A percentile compares a stretch with the other conserved stretches of the same genome.
Conservation (phyloP, 2,113 vertebrate genomes). For the Melospiza melodia region DNA sequence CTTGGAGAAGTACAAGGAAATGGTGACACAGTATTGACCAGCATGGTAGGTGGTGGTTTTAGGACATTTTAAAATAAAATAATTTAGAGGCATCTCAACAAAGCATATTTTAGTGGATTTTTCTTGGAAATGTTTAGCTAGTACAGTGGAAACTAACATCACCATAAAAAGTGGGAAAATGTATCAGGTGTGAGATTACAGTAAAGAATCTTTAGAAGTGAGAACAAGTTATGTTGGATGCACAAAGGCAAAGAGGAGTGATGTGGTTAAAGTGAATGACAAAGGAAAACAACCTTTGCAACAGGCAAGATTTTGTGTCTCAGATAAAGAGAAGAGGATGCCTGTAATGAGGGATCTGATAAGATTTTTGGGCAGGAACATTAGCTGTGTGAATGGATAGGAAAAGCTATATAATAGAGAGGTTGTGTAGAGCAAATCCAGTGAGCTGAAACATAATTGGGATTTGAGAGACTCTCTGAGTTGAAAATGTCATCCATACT, state of each 20-base stretch:
- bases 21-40: neutral
- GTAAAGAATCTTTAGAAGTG: neutral
- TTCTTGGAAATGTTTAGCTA: neutral
- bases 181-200: neutral
- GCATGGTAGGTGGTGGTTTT: neutral
- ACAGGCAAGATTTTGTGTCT: neutral
- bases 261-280: neutral
- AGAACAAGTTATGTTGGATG: neutral
- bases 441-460: neutral
- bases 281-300: neutral
- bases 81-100: neutral
- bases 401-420: neutral
- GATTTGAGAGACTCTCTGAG: neutral
- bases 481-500: neutral
- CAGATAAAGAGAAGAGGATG: neutral
- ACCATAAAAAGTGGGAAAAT: neutral
- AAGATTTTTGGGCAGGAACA: neutral
- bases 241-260: neutral
- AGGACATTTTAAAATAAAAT: neutral
- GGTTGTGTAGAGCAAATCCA: neutral
- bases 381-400: neutral
- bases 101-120: neutral
- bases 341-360: neutral
- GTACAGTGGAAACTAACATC: neutral
- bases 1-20: neutral